Evolutionary conservation across 2,888 invertebrate genomes (phyloP), one percentile per base, ranked within the genome.

Genomic region (Sminthurinus aureus): DNA sequence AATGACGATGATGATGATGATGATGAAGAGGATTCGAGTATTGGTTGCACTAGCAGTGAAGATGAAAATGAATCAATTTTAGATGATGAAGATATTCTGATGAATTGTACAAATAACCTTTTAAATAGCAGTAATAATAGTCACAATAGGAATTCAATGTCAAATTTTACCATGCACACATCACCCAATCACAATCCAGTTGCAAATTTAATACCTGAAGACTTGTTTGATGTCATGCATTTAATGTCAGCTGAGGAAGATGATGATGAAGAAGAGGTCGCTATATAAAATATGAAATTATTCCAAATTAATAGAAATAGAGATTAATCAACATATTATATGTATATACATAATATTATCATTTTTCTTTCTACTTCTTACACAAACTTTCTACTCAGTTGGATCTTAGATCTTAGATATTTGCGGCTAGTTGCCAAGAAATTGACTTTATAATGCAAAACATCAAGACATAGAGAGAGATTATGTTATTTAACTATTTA

Each of bases 231-330:
- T 58, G 71, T 73, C 52, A 76, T 82, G 38, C 38, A 38, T 38
- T 38, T 38, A 38, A 38, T 38, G 38, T 76, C 76, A 22, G 24
- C 73, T 12, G 83, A 83, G 20, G 79, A 83, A 0, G 83, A 83
- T 66, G 83, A 83, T 66, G 71, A 83, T 67, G 83, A 83, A 22
- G 83, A 83, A 73, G 83, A 83, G 83, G 79, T 83, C 50, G 20
- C n/a, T n/a, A 38, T 38, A 38, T 4, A 38, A 38, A 38, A 38
- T 38, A 38, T 38, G 6, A 38, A 38, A 38, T 38, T 4, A 38
- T 38, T 38, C 6, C 38, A 38, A 38, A 1, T 38, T 38, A 1
- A 38, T 38, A 38, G 38, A 38, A 38, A 4, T 38, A 6, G 1
- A 38, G 38, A 38, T 74, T 0, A 12, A 11, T 18, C 1, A 18